Percentiles rank a stretch among this genome's conserved stretches.
Evolutionary conservation across 1,140 invertebrate genomes (phyloP).

Genomic region (Macrostomum lignano): DNA sequence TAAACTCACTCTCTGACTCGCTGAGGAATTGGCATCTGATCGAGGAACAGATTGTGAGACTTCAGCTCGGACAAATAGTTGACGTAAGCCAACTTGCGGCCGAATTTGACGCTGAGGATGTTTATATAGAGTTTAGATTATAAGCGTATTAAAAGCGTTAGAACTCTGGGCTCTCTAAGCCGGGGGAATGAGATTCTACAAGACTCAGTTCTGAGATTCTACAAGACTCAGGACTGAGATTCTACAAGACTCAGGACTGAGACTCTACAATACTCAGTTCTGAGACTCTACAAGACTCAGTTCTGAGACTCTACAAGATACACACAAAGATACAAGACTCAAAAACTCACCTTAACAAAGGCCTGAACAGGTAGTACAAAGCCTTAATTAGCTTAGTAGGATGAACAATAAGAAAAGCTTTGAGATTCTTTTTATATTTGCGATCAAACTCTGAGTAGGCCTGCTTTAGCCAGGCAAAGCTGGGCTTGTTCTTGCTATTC

Average conservation of each 20-base stretch:
- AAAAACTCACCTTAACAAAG: slow-evolving; percentile 47
- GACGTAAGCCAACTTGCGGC: slow-evolving; percentile 78
- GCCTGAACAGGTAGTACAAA: slow-evolving; percentile 73
- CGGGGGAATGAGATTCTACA: no score
- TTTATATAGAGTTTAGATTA: no score
- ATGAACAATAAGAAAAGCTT: slow-evolving; percentile 87
- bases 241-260: no score
- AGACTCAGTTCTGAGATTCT: no score
- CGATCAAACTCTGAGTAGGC: slow-evolving; percentile 91
- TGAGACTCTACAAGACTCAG: no score
- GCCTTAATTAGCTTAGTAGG: slow-evolving; percentile 86
- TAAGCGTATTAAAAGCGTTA: no score
- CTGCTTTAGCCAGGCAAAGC: slow-evolving; percentile 72
- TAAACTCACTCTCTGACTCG: slow-evolving; percentile 57
- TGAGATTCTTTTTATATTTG: slow-evolving; percentile 97
- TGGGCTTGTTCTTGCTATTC: slow-evolving; percentile 78
- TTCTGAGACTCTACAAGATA: no score
- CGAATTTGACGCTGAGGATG: slow-evolving; percentile 69
- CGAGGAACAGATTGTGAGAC: slow-evolving; percentile 54
- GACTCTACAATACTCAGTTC: no score
- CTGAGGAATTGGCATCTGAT: slow-evolving; percentile 62
- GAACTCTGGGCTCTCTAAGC: no score
- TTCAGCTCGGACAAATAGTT: slow-evolving; percentile 61
- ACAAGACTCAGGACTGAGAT: no score
- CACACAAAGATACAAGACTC: no score